Conservation (phyloP, 2,797 vertebrate genomes). For the Rousettus madagascariensis region DNA sequence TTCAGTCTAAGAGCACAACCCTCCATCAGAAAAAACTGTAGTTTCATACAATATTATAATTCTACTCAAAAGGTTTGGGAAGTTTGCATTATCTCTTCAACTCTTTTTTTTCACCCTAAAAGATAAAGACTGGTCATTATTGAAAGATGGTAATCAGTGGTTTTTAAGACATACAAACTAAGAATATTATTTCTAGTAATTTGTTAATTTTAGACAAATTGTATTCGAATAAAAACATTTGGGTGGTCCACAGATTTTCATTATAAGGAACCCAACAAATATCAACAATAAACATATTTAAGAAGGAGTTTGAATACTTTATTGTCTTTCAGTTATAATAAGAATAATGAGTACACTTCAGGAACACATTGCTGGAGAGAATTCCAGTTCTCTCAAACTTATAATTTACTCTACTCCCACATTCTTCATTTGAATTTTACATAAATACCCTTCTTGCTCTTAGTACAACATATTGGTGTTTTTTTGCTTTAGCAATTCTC, state of each 20-base stretch:
- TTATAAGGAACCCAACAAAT: constrained; percentile 27
- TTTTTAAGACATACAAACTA: constrained; percentile 1
- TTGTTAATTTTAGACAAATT: constrained; percentile 42
- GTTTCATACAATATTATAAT: neutral
- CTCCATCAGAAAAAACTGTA: neutral
- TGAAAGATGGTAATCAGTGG: neutral
- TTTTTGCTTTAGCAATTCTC: constrained; percentile 63
- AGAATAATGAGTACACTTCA: constrained; percentile 51
- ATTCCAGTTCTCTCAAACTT: constrained; percentile 43
- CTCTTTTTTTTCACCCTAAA: neutral
- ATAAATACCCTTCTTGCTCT: constrained; percentile 37
- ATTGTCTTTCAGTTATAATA: constrained; percentile 53
- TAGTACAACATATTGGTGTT: constrained; percentile 36
- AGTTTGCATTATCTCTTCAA: neutral
- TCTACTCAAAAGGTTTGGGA: neutral
- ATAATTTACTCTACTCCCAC: constrained; percentile 17
- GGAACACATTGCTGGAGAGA: constrained; percentile 22
- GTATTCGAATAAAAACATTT: constrained; percentile 36
- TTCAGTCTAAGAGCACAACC: neutral
- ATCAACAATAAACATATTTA: constrained; percentile 52
- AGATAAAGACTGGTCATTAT: constrained; percentile 32
- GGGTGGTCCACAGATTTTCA: constrained; percentile 62
- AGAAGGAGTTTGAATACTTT: constrained; percentile 11
- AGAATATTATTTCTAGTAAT: constrained; percentile 32
- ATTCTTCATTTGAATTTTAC: constrained; percentile 40